Base-by-base conservation (phyloP, 2,888 invertebrate genomes). In the Eudemis profundana region DNA sequence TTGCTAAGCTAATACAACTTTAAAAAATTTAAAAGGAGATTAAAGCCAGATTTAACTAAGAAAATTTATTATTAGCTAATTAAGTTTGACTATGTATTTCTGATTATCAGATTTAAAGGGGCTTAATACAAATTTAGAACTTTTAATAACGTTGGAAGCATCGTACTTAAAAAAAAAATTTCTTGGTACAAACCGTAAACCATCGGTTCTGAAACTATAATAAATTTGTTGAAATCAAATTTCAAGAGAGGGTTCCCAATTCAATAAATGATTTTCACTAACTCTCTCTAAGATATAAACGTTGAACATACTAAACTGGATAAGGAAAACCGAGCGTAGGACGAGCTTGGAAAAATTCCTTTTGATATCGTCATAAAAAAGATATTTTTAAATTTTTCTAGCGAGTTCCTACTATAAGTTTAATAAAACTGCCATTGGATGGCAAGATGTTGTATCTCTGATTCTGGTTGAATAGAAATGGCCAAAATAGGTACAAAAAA, bases 211-310 rank as follows among this genome's bases (percentile, higher is more conserved):
- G 17, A 62, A 61, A 49, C 54, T 56, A 62, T 56, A 54, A 63
- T 63, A 40, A 29, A 56, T 47, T 63, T 56, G 14, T 27, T 14
- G 19, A 63, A 56, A 63, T 49, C 19, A 63, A 29, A 56, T 63
- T 56, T 56, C 62, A 56, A 42, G n/a, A n/a, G n/a, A n/a, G 38
- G 56, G 40, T 36, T 23, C 23, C 33, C 27, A 15, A 33, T 14
- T 36, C 56, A 54, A 56, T 47, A 54, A 54, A 15, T 40, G 63
- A 49, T 63, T 56, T 40, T n/a, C 40, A 7, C 54, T 56, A 49
- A 50, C 42, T 51, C 27, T n/a, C 61, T 51, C 40, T 21, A 33
- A 46, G 47, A 19, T 40, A 29, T 29, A 42, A 40, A 42, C 17
- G 15, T 19, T 17, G 7, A 29, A 29, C 42, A 27, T 27, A 27